These are phyloP conservation scores for Ochlodes sylvanus DNA, from an alignment of 2,888 invertebrate genomes.

Conservation along the genomic window DNA sequence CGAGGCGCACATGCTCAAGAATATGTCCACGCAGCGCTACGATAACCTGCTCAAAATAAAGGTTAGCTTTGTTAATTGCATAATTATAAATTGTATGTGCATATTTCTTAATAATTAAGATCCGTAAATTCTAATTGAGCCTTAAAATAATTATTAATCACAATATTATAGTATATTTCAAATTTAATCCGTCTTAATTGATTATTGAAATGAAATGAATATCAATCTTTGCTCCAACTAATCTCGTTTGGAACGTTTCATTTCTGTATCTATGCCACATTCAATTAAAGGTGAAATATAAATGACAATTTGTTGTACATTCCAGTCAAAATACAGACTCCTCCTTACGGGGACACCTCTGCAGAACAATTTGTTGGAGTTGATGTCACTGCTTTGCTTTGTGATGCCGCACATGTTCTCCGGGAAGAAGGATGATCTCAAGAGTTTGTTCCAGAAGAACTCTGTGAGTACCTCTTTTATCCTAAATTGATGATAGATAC, in stretches of 20 bases:
- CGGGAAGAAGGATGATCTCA: constrained; percentile 94
- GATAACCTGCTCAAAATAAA: constrained; percentile 94
- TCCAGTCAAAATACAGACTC: constrained; percentile 92
- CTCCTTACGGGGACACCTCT: constrained; percentile 97
- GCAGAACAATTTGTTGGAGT: constrained; percentile 97
- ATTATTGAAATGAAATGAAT: no score
- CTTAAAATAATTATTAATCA: no score
- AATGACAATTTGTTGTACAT: constrained; percentile 38
- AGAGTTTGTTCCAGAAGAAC: constrained; percentile 93
- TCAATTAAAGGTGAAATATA: not conserved
- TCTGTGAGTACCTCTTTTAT: constrained; percentile 71
- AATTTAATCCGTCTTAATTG: no score
- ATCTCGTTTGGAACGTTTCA: no score
- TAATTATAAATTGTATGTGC: no score
- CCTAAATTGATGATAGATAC: no score
- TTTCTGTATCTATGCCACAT: not conserved
- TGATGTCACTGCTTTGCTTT: constrained; percentile 97
- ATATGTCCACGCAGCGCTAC: constrained; percentile 97
- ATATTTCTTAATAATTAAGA: no score
- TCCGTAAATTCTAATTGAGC: no score
- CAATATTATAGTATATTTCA: no score
- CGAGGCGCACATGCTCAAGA: constrained; percentile 99
- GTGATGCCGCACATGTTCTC: constrained; percentile 98
- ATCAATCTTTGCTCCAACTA: no score
- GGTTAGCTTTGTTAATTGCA: constrained; percentile 71